Percentiles rank a stretch among this genome's conserved stretches.
Conservation (phyloP, 2,113 vertebrate genomes). For the Nothoprocta pentlandii region DNA sequence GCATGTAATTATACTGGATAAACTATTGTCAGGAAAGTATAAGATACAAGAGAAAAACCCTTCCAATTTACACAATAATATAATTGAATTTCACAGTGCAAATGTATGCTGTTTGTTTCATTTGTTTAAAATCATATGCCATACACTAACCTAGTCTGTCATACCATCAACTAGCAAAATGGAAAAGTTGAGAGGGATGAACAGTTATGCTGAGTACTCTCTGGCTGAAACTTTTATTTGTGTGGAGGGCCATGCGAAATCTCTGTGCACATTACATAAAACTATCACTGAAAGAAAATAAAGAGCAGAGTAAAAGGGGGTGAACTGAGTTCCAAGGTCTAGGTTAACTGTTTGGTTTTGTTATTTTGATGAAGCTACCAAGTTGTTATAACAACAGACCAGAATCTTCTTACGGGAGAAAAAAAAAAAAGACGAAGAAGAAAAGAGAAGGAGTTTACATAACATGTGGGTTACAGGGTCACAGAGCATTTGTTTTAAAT, state of each 20-base stretch:
- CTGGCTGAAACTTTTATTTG: neutral
- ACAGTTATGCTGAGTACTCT: neutral
- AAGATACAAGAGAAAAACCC: neutral
- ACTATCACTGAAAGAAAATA: neutral
- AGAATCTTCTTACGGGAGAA: neutral
- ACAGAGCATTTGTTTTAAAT: neutral
- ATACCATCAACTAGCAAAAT: neutral
- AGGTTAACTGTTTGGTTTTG: neutral
- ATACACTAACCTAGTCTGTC: neutral
- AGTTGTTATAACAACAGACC: constrained; percentile 23
- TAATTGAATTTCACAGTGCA: neutral
- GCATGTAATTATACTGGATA: neutral
- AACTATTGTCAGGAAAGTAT: neutral
- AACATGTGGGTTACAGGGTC: neutral
- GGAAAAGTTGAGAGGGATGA: neutral
- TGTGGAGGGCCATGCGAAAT: fast-evolving
- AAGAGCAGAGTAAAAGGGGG: neutral
- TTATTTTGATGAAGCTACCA: neutral
- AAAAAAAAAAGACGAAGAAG: neutral
- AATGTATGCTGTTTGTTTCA: neutral
- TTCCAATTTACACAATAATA: neutral
- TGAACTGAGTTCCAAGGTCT: neutral
- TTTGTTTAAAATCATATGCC: neutral
- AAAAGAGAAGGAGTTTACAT: neutral
- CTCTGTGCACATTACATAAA: neutral